Base-by-base conservation (phyloP, 2,888 invertebrate genomes). In the Ichneumoninae sp. region DNA sequence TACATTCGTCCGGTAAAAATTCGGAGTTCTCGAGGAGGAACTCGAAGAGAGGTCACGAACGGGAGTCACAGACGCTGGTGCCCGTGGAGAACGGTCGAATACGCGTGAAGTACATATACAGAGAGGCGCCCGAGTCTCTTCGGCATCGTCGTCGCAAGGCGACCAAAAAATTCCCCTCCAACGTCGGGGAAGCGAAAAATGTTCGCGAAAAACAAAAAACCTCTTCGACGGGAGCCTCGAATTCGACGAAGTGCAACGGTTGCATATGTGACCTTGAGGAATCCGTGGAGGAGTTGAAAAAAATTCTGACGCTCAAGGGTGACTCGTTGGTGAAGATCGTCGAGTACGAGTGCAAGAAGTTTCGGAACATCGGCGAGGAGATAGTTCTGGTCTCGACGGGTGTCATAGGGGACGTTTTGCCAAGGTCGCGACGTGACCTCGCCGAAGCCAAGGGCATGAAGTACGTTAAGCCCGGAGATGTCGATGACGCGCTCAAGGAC, bases 231-330 rank as follows among this genome's bases (percentile, higher is more conserved):
- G 68, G 33, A 70, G 13, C 71, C 54, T 33, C 1, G 54, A 71
- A 80, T 22, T 52, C 22, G 7, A 69, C 40, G 1, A 75, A 89
- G 85, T 89, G 91, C 78, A 76, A 74, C 7, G 86, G 81, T 73
- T 91, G 91, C 75, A 88, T 92, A 70, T 92, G 91, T 74, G 89
- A 91, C 36, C 60, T 91, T 3, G 86, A 82, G 4, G 78, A 87
- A 16, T 88, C 86, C 1, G 78, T 91, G 44, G 69, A 74, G 5
- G 87, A 88, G 13, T 71, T 90, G 26, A 88, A 86, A 50, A 85
- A 74, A 65, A 88, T 88, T 68, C 71, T 86, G 66, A 69, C 65
- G 22, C 83, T 81, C 54, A 88, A 85, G 44, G 86, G 83, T 30
- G 87, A 88, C 80, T 81, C 88, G 26, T 77, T 89, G 19, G 78